phyloP scores from a whole-genome alignment of 2,113 vertebrate species.

The Tichodroma muraria region DNA sequence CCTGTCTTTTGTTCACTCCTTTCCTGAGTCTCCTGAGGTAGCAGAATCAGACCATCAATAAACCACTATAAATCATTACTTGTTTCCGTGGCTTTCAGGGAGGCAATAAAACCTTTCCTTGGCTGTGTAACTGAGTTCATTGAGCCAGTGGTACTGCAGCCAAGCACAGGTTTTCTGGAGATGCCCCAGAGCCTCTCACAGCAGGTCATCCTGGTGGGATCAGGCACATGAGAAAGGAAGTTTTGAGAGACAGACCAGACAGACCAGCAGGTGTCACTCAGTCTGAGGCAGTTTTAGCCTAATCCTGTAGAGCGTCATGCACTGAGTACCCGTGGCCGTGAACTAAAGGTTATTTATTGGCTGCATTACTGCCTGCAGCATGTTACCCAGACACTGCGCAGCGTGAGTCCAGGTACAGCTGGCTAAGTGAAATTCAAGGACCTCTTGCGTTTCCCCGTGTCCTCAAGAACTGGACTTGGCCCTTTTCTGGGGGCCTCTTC shows the following conservation, averaged over 20 bases:
- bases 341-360: background rate
- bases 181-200: accelerated
- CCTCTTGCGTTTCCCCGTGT: accelerated
- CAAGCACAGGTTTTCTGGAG: background rate
- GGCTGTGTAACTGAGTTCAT: background rate
- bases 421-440: background rate
- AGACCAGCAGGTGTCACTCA: background rate
- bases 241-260: too few species aligned
- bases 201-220: background rate
- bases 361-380: accelerated
- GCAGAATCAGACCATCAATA: background rate
- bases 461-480: background rate
- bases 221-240: too few species aligned
- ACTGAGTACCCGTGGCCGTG: accelerated
- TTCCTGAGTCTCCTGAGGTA: background rate
- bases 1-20: background rate
- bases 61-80: background rate
- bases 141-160: background rate
- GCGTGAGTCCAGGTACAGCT: background rate
- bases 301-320: too few species aligned
- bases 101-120: background rate
- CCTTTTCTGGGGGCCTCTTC: too few species aligned
- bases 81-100: background rate
- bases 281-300: background rate
- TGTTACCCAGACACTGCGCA: background rate